Evolutionary conservation across 1,140 invertebrate genomes (phyloP).

Genomic region (Megalonaias nervosa): DNA sequence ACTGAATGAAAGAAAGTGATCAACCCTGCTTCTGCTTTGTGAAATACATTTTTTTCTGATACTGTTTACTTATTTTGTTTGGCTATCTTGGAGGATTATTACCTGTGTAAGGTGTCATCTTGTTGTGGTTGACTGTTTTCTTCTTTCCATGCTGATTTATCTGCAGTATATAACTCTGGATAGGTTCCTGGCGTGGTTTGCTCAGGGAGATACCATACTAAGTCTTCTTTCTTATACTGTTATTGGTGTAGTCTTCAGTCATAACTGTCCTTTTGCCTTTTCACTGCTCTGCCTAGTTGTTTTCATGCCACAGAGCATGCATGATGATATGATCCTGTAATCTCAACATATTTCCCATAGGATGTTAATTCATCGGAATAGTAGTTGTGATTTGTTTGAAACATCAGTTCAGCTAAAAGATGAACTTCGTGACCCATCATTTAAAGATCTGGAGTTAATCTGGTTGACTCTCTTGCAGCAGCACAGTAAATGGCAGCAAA

Average conservation of each 20-base stretch:
- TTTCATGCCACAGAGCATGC: conserved; percentile 21
- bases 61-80: background rate
- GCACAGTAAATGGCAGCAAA: conserved; percentile 31
- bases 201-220: conserved; percentile 19
- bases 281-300: background rate
- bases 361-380: background rate
- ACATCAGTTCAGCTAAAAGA: conserved; percentile 33
- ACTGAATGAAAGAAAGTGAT: no score
- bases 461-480: conserved; percentile 34
- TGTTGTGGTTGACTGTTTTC: conserved; percentile 25
- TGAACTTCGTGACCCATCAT: conserved; percentile 45
- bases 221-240: conserved; percentile 22
- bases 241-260: background rate
- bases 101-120: conserved; percentile 26
- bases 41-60: no score
- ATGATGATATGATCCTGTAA: conserved; percentile 12
- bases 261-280: conserved; percentile 18
- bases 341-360: conserved; percentile 14
- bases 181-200: conserved; percentile 1
- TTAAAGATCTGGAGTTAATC: conserved; percentile 35
- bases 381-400: background rate
- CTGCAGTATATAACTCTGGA: conserved; percentile 16
- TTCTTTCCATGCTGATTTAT: conserved; percentile 14
- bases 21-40: no score
- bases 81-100: conserved; percentile 10